Conservation (phyloP, 2,113 vertebrate species). For the Rattus rattus region DNA sequence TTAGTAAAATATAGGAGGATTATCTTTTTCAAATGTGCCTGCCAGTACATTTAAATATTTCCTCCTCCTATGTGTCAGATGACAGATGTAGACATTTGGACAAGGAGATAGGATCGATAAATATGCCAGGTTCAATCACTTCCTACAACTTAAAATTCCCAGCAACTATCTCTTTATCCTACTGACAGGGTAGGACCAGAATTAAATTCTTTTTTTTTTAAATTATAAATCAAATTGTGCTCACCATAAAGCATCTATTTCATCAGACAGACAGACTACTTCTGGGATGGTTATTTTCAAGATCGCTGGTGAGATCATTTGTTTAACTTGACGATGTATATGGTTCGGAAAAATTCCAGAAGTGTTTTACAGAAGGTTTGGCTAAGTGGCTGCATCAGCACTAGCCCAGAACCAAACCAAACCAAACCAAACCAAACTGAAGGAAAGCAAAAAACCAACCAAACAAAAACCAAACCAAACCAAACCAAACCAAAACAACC, state of each 20-base stretch:
- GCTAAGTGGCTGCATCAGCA: neutral
- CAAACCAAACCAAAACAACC: neutral
- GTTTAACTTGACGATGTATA: neutral
- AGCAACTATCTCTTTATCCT: neutral
- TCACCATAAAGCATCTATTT: neutral
- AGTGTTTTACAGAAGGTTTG: constrained; percentile 10
- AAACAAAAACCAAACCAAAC: neutral
- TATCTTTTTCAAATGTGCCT: constrained; percentile 43
- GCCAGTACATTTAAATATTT: constrained; percentile 42
- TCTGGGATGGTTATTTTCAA: neutral
- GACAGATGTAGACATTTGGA: neutral
- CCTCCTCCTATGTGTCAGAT: constrained; percentile 15
- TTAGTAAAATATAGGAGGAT: constrained; percentile 29
- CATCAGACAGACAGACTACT: neutral
- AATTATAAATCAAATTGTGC: neutral
- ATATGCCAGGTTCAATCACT: neutral
- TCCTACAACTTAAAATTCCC: neutral
- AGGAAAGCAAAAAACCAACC: neutral
- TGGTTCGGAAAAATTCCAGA: constrained; percentile 34
- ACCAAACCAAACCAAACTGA: neutral
- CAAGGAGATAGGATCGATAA: neutral
- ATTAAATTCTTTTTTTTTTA: neutral
- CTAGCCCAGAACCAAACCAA: neutral
- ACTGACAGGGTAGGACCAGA: neutral
- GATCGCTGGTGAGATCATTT: neutral